A percentile compares a stretch with the other conserved stretches of the same genome.
These are phyloP conservation scores for Turdus rufiventris DNA, from an alignment of 2,113 vertebrate genomes.

Conservation along the genomic window DNA sequence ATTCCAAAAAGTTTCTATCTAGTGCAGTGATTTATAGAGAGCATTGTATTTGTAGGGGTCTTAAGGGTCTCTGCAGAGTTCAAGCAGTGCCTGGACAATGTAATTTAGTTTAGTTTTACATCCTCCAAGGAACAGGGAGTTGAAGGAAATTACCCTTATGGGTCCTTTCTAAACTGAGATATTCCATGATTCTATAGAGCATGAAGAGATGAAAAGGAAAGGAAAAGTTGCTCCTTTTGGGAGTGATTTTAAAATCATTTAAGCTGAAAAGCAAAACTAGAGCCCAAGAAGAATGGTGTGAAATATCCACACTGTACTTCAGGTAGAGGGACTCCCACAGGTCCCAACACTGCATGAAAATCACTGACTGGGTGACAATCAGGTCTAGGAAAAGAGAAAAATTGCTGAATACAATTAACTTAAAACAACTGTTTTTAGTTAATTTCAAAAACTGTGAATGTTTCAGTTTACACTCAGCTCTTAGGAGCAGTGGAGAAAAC, in stretches of 20 bases:
- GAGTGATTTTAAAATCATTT: neutral
- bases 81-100: neutral
- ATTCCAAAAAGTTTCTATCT: neutral
- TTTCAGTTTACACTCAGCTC: neutral
- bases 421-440: neutral
- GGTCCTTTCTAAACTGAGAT: neutral
- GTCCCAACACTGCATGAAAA: neutral
- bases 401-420: neutral
- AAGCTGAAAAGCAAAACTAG: neutral
- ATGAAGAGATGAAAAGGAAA: neutral
- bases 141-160: neutral
- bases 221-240: neutral
- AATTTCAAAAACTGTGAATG: neutral
- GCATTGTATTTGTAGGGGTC: neutral
- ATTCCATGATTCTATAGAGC: neutral
- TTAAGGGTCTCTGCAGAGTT: neutral
- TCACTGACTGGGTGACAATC: neutral
- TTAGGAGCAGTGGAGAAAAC: rapidly evolving
- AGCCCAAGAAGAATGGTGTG: neutral
- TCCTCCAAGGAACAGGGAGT: neutral
- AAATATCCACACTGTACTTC: neutral
- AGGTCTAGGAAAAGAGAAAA: neutral
- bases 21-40: neutral
- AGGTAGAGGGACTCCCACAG: neutral
- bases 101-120: neutral